These are phyloP conservation scores for Emydoidea blandingii DNA, from an alignment of 2,797 vertebrate species.

Conservation along the genomic window DNA sequence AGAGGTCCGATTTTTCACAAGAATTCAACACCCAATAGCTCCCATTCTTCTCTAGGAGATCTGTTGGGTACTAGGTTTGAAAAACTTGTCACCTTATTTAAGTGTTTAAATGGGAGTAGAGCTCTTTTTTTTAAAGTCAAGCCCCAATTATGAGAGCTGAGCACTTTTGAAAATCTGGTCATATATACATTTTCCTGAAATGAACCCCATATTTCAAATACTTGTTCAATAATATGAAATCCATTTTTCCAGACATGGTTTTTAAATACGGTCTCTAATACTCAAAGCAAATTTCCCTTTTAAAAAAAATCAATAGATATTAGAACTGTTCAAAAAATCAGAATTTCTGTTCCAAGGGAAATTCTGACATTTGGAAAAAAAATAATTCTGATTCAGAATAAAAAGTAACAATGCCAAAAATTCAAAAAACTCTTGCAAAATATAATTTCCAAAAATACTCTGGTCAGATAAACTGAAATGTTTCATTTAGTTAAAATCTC, in stretches of 20 bases:
- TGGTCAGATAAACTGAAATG: not conserved
- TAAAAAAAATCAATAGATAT: not conserved
- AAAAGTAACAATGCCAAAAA: fast-evolving
- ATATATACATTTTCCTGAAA: not conserved
- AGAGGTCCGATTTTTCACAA: not conserved
- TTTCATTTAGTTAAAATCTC: not conserved
- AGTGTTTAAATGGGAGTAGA: not conserved
- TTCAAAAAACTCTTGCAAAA: not conserved
- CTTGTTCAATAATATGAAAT: not conserved
- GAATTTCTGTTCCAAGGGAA: not conserved
- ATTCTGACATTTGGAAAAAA: not conserved
- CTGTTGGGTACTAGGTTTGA: not conserved
- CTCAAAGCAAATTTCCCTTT: not conserved
- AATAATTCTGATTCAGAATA: not conserved
- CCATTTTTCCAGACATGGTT: not conserved
- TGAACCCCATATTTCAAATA: not conserved
- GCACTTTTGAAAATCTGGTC: not conserved
- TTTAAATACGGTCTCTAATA: not conserved
- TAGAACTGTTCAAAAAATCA: not conserved
- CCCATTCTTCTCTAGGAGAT: conserved; percentile 5
- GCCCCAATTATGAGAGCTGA: not conserved
- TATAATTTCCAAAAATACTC: not conserved
- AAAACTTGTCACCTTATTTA: not conserved
- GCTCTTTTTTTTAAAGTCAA: not conserved
- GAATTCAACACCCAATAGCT: not conserved